Evolutionary conservation across 2,113 vertebrate species (phyloP), one percentile per base, ranked within the genome.

Genomic region (Rhineura floridana): DNA sequence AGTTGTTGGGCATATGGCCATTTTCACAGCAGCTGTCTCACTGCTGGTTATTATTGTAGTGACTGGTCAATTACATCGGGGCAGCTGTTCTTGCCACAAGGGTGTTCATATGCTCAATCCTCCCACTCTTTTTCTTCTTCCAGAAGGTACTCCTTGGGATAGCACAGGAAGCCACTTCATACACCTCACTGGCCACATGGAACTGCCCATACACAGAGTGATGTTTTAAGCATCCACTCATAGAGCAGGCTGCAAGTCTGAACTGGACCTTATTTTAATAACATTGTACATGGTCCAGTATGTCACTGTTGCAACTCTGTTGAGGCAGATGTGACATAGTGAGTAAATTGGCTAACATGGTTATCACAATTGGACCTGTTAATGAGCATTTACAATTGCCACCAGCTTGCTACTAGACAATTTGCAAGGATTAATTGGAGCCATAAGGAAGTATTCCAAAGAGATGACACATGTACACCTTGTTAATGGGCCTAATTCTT

Each of bases 341-440:
- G 13, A 46, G 52, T 81, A 59, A 81, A 59, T 28, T 10, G 21
- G 30, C 44, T 39, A 73, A 30, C 28, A 12, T 65, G 44, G n/a
- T 28, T 70, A 9, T 42, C 55, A 90, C 63, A 84, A 73, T 63
- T 65, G 78, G 63, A 75, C 78, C 11, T 52, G 44, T 44, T 90
- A 46, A 65, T 75, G 65, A 79, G 30, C 36, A 75, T 75, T 81
- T 55, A 28, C 2, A n/a, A 65, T 55, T 65, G 78, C 85, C 65
- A 84, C 52, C 44, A 50, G 42, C 67, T 75, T 84, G 55, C 55
- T 77, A 33, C 39, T 48, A 87, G 76, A 70, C 28, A 55, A 84
- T 84, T 75, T 87, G 81, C 81, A 82, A 87, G 85, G 69, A 87
- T 86, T 83, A 87, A 90, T 87, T 87, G 46, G 55, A 90, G 87